A percentile compares a stretch with the other conserved stretches of the same genome.
phyloP scores from a whole-genome alignment of 2,888 invertebrate species.

The Cephus spinipes region DNA sequence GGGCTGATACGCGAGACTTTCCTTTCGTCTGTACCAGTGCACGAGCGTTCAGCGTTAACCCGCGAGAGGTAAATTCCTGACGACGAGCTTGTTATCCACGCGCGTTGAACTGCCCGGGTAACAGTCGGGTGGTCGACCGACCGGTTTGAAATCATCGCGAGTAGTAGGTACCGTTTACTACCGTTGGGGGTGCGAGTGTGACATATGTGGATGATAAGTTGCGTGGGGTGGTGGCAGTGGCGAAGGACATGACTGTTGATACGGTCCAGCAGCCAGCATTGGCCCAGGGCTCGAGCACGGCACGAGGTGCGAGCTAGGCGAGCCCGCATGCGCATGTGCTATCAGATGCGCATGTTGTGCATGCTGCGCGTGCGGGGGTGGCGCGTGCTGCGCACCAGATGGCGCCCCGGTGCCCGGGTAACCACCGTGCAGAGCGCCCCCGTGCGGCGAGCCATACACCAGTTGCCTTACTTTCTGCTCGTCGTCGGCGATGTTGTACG shows the following conservation, averaged over 20 bases:
- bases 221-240: constrained; percentile 76
- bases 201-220: constrained; percentile 74
- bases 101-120: background rate
- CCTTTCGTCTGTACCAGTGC: background rate
- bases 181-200: constrained; percentile 84
- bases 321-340: constrained; percentile 73
- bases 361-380: constrained; percentile 71
- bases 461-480: constrained; percentile 98
- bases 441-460: constrained; percentile 82
- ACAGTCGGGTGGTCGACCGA: background rate
- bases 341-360: constrained; percentile 73
- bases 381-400: constrained; percentile 67
- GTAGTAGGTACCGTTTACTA: constrained; percentile 67
- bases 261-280: constrained; percentile 73
- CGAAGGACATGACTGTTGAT: constrained; percentile 77
- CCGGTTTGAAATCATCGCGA: background rate
- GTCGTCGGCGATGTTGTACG: constrained; percentile 95
- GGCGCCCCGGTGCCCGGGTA: constrained; percentile 56
- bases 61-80: background rate
- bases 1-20: background rate
- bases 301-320: constrained; percentile 69
- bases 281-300: constrained; percentile 77
- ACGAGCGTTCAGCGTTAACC: background rate
- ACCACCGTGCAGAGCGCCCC: constrained; percentile 71
- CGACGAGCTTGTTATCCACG: background rate